A percentile compares a stretch with the other conserved stretches of the same genome.
Evolutionary conservation across 2,888 invertebrate species (phyloP).

Genomic region (Cerceris rybyensis): DNA sequence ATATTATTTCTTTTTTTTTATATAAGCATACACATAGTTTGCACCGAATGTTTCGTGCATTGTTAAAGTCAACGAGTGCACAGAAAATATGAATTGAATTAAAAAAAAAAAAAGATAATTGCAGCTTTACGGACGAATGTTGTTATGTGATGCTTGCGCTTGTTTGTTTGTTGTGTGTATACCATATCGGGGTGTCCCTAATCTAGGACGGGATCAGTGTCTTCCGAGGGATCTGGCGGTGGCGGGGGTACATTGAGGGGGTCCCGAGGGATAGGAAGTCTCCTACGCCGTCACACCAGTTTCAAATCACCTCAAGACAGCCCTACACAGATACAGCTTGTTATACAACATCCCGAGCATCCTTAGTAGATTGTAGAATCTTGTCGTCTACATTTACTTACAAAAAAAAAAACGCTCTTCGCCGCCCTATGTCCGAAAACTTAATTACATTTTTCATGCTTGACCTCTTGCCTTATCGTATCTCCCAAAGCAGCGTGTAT

Average conservation of each 20-base stretch:
- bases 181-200: conserved; percentile 81
- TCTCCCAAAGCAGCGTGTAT: not conserved
- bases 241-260: conserved; percentile 81
- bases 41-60: conserved; percentile 33
- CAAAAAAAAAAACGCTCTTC: conserved; percentile 41
- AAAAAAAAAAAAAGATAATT: conserved; percentile 3
- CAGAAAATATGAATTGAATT: conserved; percentile 8
- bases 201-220: conserved; percentile 82
- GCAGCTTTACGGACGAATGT: conserved; percentile 45
- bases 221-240: conserved; percentile 81
- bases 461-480: not conserved
- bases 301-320: conserved; percentile 82
- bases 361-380: conserved; percentile 71
- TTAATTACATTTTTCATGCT: conserved; percentile 1
- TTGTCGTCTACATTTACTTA: conserved; percentile 42
- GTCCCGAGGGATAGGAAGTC: conserved; percentile 81
- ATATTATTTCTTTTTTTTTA: not conserved
- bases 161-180: conserved; percentile 77
- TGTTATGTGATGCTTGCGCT: conserved; percentile 59
- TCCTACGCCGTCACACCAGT: conserved; percentile 82
- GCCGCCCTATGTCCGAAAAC: conserved; percentile 34
- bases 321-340: conserved; percentile 81
- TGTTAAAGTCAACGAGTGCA: conserved; percentile 14
- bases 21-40: conserved; percentile 20
- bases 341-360: conserved; percentile 81